Percentiles rank a stretch among this genome's conserved stretches.
phyloP scores from a whole-genome alignment of 1,140 invertebrate genomes.

The Drosophila neocordata region DNA sequence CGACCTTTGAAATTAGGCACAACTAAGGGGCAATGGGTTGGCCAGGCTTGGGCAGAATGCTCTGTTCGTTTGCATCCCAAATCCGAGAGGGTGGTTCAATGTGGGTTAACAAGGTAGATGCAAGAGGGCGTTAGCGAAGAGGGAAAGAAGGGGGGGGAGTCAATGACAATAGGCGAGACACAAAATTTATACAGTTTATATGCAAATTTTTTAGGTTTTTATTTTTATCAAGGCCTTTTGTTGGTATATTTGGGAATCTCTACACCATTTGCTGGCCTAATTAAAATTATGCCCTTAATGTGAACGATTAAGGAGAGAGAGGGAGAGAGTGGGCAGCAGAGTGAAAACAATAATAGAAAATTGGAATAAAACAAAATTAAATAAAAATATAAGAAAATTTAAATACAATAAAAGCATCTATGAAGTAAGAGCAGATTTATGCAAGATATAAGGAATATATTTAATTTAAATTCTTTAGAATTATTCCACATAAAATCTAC shows the following conservation, averaged over 20 bases:
- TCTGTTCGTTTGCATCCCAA: not conserved
- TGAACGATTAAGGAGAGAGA: not conserved
- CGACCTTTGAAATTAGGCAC: constrained; percentile 82
- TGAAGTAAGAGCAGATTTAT: too few relatives aligned
- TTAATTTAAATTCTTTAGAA: too few relatives aligned
- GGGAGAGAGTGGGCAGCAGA: too few relatives aligned
- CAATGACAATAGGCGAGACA: constrained; percentile 37
- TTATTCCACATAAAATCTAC: too few relatives aligned
- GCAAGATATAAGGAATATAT: too few relatives aligned
- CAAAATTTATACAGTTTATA: constrained; percentile 76
- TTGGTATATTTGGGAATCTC: not conserved
- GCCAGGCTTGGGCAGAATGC: constrained; percentile 23
- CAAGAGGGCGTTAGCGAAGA: not conserved
- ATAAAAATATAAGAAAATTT: too few relatives aligned
- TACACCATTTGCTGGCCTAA: constrained; percentile 70
- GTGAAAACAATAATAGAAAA: too few relatives aligned
- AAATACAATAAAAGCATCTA: too few relatives aligned
- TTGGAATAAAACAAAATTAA: too few relatives aligned
- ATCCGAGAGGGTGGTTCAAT: not conserved
- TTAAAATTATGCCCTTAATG: constrained; percentile 69
- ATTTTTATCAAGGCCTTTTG: constrained; percentile 18
- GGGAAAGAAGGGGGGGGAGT: not conserved
- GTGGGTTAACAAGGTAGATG: not conserved
- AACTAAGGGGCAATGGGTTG: constrained; percentile 71
- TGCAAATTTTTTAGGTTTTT: constrained; percentile 66